Percentiles rank a stretch among this genome's conserved stretches.
Conservation (phyloP, 1,140 invertebrate genomes). For the Geopemphigus sp. region DNA sequence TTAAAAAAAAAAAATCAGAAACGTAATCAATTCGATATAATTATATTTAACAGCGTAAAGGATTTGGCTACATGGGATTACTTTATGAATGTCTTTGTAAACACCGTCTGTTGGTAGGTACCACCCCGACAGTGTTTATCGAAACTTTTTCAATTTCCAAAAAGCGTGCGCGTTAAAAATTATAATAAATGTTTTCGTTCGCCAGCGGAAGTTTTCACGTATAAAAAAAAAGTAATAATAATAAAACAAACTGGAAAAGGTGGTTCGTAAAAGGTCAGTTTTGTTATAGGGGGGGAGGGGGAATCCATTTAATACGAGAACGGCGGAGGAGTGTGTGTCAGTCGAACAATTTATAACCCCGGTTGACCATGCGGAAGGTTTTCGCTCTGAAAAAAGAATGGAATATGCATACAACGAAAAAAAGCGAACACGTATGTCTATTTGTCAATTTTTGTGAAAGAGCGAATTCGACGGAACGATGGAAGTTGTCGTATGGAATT, state of each 20-base stretch:
- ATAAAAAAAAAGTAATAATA: neutral
- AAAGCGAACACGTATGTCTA: neutral
- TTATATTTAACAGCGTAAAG: neutral
- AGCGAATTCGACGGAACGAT: neutral
- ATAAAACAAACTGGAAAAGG: neutral
- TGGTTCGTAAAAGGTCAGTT: conserved; percentile 35
- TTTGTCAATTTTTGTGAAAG: conserved; percentile 19
- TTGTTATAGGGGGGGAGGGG: conserved; percentile 1
- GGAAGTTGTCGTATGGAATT: conserved; percentile 3
- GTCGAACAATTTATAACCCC: conserved; percentile 37
- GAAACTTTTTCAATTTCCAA: conserved; percentile 43
- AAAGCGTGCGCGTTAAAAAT: conserved; percentile 25
- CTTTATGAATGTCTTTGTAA: neutral
- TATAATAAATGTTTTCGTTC: conserved; percentile 40
- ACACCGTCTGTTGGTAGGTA: neutral
- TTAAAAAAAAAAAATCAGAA: neutral
- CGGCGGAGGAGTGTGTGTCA: neutral
- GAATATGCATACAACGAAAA: conserved; percentile 7
- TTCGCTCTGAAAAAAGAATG: conserved; percentile 5
- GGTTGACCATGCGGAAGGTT: conserved; percentile 7
- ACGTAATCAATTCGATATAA: neutral
- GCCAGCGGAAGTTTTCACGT: neutral
- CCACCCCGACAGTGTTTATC: neutral
- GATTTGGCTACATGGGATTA: neutral
- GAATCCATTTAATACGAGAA: neutral